These are phyloP conservation scores for Meandrina meandrites DNA, from an alignment of 92 coral and sea anemone genomes.

Conservation along the genomic window DNA sequence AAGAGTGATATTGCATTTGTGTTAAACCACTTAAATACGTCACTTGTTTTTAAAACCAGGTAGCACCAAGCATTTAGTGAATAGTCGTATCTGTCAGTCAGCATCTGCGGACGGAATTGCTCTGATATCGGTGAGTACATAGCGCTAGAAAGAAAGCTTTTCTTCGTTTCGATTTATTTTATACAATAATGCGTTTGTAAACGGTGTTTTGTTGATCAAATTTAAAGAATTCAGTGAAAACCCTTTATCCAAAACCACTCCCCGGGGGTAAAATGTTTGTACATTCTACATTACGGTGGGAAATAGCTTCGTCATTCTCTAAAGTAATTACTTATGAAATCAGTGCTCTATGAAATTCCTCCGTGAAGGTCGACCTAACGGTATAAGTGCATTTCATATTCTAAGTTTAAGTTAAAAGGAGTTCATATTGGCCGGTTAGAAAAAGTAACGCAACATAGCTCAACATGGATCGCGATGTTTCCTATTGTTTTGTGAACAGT, in stretches of 20 bases:
- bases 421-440: not conserved
- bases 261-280: slow-evolving; percentile 11
- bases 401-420: not conserved
- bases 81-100: not conserved
- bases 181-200: not conserved
- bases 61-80: not conserved
- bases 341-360: not conserved
- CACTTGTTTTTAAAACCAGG: slow-evolving; percentile 11
- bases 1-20: slow-evolving; percentile 9
- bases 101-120: not conserved
- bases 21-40: slow-evolving; percentile 7
- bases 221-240: not conserved
- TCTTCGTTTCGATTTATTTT: slow-evolving; percentile 10
- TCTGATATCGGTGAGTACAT: not conserved
- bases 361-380: not conserved
- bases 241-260: not conserved
- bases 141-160: not conserved
- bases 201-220: not conserved
- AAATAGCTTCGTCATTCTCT: not conserved
- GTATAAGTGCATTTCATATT: not conserved
- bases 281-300: not conserved
- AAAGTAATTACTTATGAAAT: not conserved
- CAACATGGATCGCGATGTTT: not conserved
- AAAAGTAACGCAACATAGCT: slow-evolving; percentile 13
- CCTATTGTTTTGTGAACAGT: slow-evolving; percentile 6